phyloP scores from a whole-genome alignment of 2,113 vertebrate genomes.

The Rousettus leschenaultii region DNA sequence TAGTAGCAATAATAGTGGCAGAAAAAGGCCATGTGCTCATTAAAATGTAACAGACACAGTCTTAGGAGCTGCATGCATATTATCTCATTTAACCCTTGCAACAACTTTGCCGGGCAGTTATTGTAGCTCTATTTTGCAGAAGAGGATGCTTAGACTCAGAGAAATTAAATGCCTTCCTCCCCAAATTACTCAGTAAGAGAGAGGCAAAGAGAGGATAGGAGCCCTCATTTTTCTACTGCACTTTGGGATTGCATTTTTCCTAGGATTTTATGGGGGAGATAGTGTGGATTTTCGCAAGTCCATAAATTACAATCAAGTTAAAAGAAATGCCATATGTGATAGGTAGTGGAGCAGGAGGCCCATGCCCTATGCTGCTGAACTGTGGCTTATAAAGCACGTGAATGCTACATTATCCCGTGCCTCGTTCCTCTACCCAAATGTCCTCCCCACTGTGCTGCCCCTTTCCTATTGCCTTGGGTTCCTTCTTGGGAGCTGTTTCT shows the following conservation, averaged over 20 bases:
- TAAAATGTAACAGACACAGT: not conserved
- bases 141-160: not conserved
- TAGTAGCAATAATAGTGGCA: not conserved
- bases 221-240: not conserved
- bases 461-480: not conserved
- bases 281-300: not conserved
- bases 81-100: not conserved
- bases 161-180: not conserved
- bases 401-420: not conserved
- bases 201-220: not conserved
- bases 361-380: not conserved
- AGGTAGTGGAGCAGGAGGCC: not conserved
- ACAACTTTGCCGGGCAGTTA: not conserved
- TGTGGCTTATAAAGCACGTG: not conserved
- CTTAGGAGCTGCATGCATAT: fast-evolving
- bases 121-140: not conserved
- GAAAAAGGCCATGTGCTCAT: not conserved
- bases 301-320: not conserved
- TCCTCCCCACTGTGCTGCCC: not conserved
- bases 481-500: not conserved
- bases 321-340: not conserved
- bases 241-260: not conserved
- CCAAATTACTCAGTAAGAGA: not conserved
- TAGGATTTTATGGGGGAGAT: not conserved
- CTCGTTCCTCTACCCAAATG: not conserved